Evolutionary conservation across 2,113 vertebrate genomes (phyloP), one percentile per base, ranked within the genome.

Genomic region (Cichladusa arquata): DNA sequence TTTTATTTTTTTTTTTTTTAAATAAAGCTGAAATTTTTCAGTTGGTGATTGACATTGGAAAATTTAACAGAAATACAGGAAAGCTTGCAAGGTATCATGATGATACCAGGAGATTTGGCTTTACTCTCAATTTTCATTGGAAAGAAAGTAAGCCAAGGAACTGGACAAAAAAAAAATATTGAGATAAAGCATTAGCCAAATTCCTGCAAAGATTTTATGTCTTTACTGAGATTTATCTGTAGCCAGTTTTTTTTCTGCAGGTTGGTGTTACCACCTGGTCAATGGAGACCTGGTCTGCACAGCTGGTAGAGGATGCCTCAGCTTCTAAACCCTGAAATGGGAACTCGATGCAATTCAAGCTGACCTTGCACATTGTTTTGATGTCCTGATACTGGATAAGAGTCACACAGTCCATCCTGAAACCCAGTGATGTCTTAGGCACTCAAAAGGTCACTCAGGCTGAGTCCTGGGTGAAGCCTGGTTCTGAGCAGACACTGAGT

Each of bases 251-350:
- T n/a, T 54, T 89, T 81, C 58, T 85, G 29, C 8, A 54, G n/a
- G 13, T 54, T n/a, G 54, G 7, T 56, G 11, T 28, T 50, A 60
- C 7, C 13, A 71, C 10, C 11, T 17, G 54, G 22, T 20, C 51
- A 67, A 1, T 17, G 29, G 38, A 81, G 24, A 67, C 17, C 44
- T 81, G 51, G 12, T 54, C 33, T n/a, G 3, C 14, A 22, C 0
- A 40, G 18, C 0, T 3, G 3, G 25, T 12, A 51, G 34, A 67
- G 9, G 33, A 56, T 7, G 3, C 8, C 19, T 81, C 10, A 1
- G 1, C 23, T 92, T 78, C 50, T 29, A 22, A 92, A n/a, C n/a
- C n/a, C n/a, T n/a, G n/a, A n/a, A 84, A 33, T 7, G 22, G 12
- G 28, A 88, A 36, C 8, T 60, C 3, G 1, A 0, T 15, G 28